phyloP scores from a whole-genome alignment of 1,140 invertebrate genomes.

The Elymnias hypermnestra region DNA sequence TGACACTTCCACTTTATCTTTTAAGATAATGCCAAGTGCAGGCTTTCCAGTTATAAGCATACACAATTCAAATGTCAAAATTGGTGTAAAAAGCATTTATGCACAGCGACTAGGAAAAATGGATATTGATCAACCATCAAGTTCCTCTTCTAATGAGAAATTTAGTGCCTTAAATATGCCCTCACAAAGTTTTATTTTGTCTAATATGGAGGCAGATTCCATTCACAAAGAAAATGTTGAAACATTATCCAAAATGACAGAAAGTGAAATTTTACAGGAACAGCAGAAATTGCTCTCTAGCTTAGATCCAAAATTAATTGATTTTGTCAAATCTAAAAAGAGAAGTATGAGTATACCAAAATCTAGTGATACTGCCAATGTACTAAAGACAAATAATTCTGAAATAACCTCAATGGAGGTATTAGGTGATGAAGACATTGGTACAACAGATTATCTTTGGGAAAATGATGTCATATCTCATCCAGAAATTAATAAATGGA shows the following conservation, averaged over 20 bases:
- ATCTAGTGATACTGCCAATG: constrained; percentile 9
- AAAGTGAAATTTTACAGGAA: constrained; percentile 86
- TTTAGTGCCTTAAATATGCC: constrained; percentile 37
- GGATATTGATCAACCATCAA: constrained; percentile 45
- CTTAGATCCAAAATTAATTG: constrained; percentile 81
- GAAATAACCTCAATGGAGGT: constrained; percentile 26
- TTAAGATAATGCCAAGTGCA: constrained; percentile 32
- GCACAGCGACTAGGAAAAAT: constrained; percentile 32
- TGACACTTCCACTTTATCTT: constrained; percentile 28
- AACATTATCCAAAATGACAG: constrained; percentile 81
- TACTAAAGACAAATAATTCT: constrained; percentile 33
- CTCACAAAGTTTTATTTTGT: constrained; percentile 74
- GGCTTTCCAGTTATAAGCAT: constrained; percentile 50
- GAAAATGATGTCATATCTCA: constrained; percentile 79
- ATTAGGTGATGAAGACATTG: constrained; percentile 18
- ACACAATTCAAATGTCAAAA: constrained; percentile 26
- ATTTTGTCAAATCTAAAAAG: constrained; percentile 81
- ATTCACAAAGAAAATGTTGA: constrained; percentile 87
- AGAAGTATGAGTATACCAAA: constrained; percentile 43
- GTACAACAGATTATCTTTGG: constrained; percentile 53
- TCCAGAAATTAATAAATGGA: constrained; percentile 82
- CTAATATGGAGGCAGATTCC: constrained; percentile 73
- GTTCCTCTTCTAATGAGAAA: constrained; percentile 1
- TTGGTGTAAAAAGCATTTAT: constrained; percentile 40
- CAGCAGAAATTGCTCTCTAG: constrained; percentile 80